Percentiles rank a stretch among this genome's conserved stretches.
phyloP scores from a whole-genome alignment of 2,797 vertebrate genomes.

The Sebastolobus alascanus region DNA sequence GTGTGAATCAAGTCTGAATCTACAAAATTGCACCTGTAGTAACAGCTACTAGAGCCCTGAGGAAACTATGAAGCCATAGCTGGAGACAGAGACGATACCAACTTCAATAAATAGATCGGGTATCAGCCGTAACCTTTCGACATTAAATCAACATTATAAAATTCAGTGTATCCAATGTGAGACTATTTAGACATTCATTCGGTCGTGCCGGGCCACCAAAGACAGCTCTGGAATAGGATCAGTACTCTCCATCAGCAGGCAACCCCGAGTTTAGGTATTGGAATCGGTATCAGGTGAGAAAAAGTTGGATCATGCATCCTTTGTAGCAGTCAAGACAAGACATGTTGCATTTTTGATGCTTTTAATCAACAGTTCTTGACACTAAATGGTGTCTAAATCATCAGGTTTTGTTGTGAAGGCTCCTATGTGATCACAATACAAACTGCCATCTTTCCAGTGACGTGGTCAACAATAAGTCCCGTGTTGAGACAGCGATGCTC shows the following conservation, averaged over 20 bases:
- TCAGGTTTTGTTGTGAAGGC: background rate
- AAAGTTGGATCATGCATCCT: background rate
- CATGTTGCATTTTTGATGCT: background rate
- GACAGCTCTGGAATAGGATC: background rate
- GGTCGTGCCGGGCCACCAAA: background rate
- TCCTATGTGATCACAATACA: background rate
- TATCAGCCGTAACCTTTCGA: background rate
- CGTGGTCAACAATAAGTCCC: background rate
- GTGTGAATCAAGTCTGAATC: background rate
- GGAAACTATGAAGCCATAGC: constrained; percentile 13
- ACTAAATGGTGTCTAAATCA: background rate
- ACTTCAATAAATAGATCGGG: background rate
- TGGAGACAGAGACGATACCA: background rate
- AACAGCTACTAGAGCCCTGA: constrained; percentile 23
- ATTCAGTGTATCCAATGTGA: background rate
- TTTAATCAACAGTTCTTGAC: constrained; percentile 14
- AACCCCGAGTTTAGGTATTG: background rate
- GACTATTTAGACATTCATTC: background rate
- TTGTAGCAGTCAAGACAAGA: background rate
- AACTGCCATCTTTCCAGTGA: background rate
- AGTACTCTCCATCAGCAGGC: background rate
- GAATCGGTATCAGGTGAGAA: background rate
- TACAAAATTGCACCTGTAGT: constrained; percentile 6
- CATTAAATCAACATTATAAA: background rate
- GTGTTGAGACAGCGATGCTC: background rate